Evolutionary conservation across 2,888 invertebrate genomes (phyloP).

Genomic region (Cyclophora punctaria): DNA sequence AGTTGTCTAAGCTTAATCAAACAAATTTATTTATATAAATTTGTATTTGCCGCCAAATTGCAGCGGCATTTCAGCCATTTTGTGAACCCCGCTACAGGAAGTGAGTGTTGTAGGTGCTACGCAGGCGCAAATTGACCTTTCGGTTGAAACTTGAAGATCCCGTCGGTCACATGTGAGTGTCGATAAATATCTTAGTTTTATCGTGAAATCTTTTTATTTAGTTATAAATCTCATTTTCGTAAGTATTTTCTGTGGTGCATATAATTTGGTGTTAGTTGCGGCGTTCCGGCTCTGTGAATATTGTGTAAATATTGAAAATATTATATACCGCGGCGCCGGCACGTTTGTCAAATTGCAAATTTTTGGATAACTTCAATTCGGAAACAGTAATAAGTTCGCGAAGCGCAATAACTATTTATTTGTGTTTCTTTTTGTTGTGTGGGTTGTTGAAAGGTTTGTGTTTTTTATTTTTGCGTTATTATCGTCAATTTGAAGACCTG

Average conservation of each 20-base stretch:
- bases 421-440: slow-evolving; percentile 34
- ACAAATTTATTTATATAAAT: slow-evolving; percentile 7
- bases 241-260: slow-evolving; percentile 68
- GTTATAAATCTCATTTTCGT: slow-evolving; percentile 62
- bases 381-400: slow-evolving; percentile 41
- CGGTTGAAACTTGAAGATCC: slow-evolving; percentile 82
- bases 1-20: no score
- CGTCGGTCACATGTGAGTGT: slow-evolving; percentile 95
- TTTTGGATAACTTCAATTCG: slow-evolving; percentile 41
- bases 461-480: slow-evolving; percentile 37
- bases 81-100: slow-evolving; percentile 74
- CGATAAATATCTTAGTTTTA: slow-evolving; percentile 75
- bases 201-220: slow-evolving; percentile 60
- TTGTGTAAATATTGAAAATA: slow-evolving; percentile 59
- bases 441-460: slow-evolving; percentile 35
- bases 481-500: slow-evolving; percentile 36
- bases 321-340: slow-evolving; percentile 62
- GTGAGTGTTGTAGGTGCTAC: slow-evolving; percentile 76
- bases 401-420: slow-evolving; percentile 22
- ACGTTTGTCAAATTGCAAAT: slow-evolving; percentile 67
- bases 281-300: slow-evolving; percentile 50
- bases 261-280: slow-evolving; percentile 53
- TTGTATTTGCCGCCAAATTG: slow-evolving; percentile 51
- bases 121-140: slow-evolving; percentile 85
- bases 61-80: slow-evolving; percentile 51